These are phyloP conservation scores for Netta rufina DNA, from an alignment of 2,797 vertebrate genomes.

Conservation along the genomic window DNA sequence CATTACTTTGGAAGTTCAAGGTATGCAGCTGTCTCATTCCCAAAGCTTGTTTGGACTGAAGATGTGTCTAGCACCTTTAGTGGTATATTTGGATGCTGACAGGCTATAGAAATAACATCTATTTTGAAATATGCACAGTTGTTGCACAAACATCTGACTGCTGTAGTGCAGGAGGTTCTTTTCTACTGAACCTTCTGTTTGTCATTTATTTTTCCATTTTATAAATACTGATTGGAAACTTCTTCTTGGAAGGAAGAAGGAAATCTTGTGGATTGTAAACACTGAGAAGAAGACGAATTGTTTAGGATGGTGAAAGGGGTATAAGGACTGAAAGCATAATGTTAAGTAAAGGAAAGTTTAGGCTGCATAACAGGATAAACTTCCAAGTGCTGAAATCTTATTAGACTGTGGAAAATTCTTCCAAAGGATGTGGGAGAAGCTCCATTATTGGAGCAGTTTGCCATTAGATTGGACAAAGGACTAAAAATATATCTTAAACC, in stretches of 20 bases:
- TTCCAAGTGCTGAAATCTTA: conserved; percentile 58
- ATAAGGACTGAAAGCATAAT: conserved; percentile 3
- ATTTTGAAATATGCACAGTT: not conserved
- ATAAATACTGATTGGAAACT: conserved; percentile 74
- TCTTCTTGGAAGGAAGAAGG: conserved; percentile 70
- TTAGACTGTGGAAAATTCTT: conserved; percentile 54
- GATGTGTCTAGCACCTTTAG: conserved; percentile 40
- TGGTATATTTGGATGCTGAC: not conserved
- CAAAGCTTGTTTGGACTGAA: conserved; percentile 21
- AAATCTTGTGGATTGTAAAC: conserved; percentile 74
- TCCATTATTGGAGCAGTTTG: conserved; percentile 13
- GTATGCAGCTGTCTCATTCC: conserved; percentile 19
- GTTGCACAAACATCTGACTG: conserved; percentile 48
- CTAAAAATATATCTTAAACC: not conserved
- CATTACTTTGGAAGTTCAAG: not conserved
- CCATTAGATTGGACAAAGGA: not conserved
- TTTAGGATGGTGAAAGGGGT: conserved; percentile 68
- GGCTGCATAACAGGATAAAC: conserved; percentile 32
- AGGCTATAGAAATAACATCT: not conserved
- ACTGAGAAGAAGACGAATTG: conserved; percentile 55
- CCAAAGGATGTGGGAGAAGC: conserved; percentile 48
- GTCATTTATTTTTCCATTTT: conserved; percentile 77
- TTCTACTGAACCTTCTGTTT: conserved; percentile 68
- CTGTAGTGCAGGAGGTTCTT: conserved; percentile 40
- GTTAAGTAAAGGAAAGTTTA: conserved; percentile 54